Evolutionary conservation across 1,140 invertebrate genomes (phyloP), one percentile per base, ranked within the genome.

Genomic region (Heliothis subflexa): DNA sequence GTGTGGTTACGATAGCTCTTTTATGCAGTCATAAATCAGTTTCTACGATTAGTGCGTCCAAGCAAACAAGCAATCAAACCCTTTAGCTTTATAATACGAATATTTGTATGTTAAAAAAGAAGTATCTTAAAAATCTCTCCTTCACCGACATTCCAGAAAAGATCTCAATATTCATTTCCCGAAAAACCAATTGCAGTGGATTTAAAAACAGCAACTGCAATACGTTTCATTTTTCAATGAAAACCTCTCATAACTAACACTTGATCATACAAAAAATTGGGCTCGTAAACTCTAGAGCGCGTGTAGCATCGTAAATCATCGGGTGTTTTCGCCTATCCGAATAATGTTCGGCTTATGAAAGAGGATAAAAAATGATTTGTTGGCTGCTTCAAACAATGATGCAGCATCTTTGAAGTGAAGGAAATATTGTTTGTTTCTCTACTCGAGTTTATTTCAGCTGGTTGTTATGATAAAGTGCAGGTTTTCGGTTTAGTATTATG

Each of bases 331-430:
- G 47, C 7, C 9, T 9, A 50, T 50, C 7, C 62, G 28, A 57
- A 57, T 28, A 40, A 14, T 61, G 25, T 40, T 49, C 11, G n/a
- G 64, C 49, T 68, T 68, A 68, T 25, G 45, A 52, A 25, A 68
- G 18, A 25, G 14, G 33, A 40, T 40, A 40, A 40, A 40, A 40
- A 68, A 68, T 68, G 64, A 68, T 68, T 68, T 68, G 64, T 68
- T 50, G 45, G 16, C 45, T 45, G 47, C n/a, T 68, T 68, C 47
- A 18, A 28, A 50, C 10, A 50, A 50, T 68, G 21, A 50, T 16
- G 40, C 45, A 45, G 40, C 33, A 64, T 12, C 47, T 68, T 68
- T 68, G 64, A 68, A 21, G 64, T 52, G 12, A 25, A 18, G 4
- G 13, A 10, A 25, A 50, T 68, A 18, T 49, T 50, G 45, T n/a